phyloP scores from a whole-genome alignment of 2,797 vertebrate species.

The Mycteria americana region DNA sequence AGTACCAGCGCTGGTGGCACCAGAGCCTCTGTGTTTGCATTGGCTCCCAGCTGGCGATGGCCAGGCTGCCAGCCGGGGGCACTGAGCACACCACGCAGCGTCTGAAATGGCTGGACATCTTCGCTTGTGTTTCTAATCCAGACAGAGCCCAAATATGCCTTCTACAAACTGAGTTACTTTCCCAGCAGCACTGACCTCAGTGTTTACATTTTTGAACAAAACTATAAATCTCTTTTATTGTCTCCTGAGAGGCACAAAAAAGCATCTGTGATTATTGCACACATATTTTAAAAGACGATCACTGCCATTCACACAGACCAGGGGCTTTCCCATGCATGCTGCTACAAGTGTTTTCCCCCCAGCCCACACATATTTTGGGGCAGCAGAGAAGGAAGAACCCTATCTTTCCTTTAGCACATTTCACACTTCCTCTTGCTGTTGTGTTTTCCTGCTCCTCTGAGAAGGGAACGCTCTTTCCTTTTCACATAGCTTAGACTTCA shows the following conservation, averaged over 20 bases:
- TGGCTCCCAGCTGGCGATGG: too few relatives aligned
- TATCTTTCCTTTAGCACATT: background rate
- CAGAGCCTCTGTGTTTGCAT: too few relatives aligned
- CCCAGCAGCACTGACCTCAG: background rate
- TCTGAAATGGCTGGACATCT: background rate
- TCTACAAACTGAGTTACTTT: background rate
- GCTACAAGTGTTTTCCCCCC: background rate
- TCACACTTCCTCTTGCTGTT: background rate
- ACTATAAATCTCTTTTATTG: background rate
- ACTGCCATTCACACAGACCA: background rate
- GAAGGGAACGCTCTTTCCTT: background rate
- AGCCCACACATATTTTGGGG: background rate
- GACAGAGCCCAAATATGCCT: background rate
- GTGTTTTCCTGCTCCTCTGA: background rate
- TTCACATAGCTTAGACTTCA: background rate
- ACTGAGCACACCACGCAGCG: background rate
- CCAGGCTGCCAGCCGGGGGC: background rate
- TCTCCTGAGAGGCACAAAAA: background rate
- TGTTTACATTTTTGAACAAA: background rate
- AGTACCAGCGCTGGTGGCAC: background rate
- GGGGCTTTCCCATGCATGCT: background rate
- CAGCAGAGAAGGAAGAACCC: background rate
- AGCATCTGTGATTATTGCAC: background rate
- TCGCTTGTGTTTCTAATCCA: background rate
- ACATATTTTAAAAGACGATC: background rate